These are phyloP conservation scores for Strix aluco DNA, from an alignment of 2,113 vertebrate species.

Conservation along the genomic window DNA sequence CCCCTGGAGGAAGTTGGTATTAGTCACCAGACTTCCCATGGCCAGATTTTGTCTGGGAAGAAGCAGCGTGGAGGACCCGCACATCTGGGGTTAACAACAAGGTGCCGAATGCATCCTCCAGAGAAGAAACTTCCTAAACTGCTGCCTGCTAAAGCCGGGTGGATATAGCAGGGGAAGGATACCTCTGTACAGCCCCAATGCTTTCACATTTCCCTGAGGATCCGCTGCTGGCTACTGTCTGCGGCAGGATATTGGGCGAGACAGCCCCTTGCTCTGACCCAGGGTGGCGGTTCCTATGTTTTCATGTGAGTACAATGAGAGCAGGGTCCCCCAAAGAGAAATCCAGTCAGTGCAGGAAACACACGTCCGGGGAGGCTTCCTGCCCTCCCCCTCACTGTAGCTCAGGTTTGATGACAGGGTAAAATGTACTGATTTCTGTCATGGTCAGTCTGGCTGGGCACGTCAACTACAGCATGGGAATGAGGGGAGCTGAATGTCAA, in stretches of 20 bases:
- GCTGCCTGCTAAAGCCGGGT: background rate
- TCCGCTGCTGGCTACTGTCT: background rate
- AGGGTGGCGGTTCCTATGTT: background rate
- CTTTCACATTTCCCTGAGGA: background rate
- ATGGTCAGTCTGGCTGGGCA: background rate
- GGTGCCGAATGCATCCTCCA: background rate
- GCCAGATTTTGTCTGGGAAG: background rate
- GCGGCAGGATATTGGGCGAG: background rate
- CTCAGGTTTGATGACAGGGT: background rate
- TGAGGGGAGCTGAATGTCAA: background rate
- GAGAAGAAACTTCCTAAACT: background rate
- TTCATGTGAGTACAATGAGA: background rate
- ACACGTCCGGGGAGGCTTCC: background rate
- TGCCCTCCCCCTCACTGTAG: background rate
- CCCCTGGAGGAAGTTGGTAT: background rate
- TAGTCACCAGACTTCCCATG: background rate
- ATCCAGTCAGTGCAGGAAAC: background rate
- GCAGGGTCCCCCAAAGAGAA: background rate
- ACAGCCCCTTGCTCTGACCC: background rate
- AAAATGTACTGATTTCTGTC: background rate
- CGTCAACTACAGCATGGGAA: background rate
- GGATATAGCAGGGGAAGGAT: background rate
- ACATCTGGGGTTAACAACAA: background rate
- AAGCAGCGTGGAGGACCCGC: accelerated
- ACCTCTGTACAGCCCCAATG: background rate